These are phyloP conservation scores for Drosophila stalkeri DNA, from an alignment of 2,888 invertebrate genomes.

Conservation along the genomic window DNA sequence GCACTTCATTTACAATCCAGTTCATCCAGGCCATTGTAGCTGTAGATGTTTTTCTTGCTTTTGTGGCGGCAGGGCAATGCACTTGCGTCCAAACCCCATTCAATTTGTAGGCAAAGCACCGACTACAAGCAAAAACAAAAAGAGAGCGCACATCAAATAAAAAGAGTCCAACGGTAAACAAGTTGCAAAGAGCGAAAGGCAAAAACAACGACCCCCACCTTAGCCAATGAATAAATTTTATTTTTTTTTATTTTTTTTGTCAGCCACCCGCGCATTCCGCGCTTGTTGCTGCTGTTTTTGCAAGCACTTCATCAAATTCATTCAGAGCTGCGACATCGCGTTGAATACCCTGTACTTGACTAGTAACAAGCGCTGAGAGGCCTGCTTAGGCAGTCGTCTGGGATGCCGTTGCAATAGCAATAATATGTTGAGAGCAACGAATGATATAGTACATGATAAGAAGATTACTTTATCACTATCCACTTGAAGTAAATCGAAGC, in stretches of 20 bases:
- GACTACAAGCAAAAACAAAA: constrained; percentile 26
- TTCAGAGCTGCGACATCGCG: constrained; percentile 54
- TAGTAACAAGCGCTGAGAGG: background rate
- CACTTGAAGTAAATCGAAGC: background rate
- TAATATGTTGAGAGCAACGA: background rate
- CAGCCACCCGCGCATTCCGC: background rate
- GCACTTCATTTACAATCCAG: constrained; percentile 54
- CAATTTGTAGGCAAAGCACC: constrained; percentile 63
- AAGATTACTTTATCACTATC: background rate
- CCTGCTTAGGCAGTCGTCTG: background rate
- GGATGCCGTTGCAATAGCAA: background rate
- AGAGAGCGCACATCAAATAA: constrained; percentile 16
- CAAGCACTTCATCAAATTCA: constrained; percentile 79
- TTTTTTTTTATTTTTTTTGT: constrained; percentile 4
- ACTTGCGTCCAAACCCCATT: constrained; percentile 67
- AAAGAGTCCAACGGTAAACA: constrained; percentile 61
- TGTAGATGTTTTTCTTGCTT: constrained; percentile 20
- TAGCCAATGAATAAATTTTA: constrained; percentile 55
- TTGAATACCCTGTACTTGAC: constrained; percentile 45
- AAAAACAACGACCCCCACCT: constrained; percentile 67
- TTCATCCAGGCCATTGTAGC: constrained; percentile 40
- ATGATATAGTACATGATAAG: background rate
- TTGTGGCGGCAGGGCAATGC: constrained; percentile 58
- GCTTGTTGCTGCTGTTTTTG: constrained; percentile 45
- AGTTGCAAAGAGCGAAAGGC: constrained; percentile 70